Percentiles rank a stretch among this genome's conserved stretches.
Evolutionary conservation across 2,888 invertebrate genomes (phyloP).

Genomic region (Lycaena phlaeas): DNA sequence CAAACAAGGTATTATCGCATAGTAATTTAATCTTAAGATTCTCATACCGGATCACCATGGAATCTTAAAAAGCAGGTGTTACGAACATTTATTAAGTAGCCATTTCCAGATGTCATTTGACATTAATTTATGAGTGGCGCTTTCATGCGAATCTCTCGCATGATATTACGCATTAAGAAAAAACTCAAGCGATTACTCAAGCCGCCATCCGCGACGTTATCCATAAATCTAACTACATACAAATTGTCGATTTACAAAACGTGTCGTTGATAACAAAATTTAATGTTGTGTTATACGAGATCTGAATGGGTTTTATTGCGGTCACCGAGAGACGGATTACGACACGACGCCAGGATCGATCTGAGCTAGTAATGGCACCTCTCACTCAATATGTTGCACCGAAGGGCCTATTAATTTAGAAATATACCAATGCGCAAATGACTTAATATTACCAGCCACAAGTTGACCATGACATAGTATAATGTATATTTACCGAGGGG

Average conservation of each 20-base stretch:
- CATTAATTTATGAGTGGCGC: background rate
- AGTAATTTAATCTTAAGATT: too few species aligned
- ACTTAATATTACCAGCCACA: too few species aligned
- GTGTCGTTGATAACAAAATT: constrained; percentile 12
- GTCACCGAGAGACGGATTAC: constrained; percentile 23
- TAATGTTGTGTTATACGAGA: constrained; percentile 12
- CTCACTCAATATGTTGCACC: constrained; percentile 23
- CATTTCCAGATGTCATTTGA: background rate
- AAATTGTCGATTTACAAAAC: constrained; percentile 8
- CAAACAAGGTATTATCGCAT: too few species aligned
- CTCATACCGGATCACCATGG: too few species aligned
- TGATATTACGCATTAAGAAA: constrained; percentile 1
- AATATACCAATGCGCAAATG: too few species aligned
- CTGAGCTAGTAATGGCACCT: constrained; percentile 43
- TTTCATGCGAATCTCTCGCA: background rate
- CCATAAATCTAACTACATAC: background rate
- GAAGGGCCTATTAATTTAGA: too few species aligned
- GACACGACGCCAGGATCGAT: constrained; percentile 51
- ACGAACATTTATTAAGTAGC: too few species aligned
- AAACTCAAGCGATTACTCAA: background rate
- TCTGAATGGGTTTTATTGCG: constrained; percentile 28
- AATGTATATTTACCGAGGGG: too few species aligned
- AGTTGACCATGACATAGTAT: too few species aligned
- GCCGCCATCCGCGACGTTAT: background rate
- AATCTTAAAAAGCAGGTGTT: constrained; percentile 2